Evolutionary conservation across 2,888 invertebrate genomes (phyloP), one percentile per base, ranked within the genome.

Genomic region (Eutolmus rufibarbis): DNA sequence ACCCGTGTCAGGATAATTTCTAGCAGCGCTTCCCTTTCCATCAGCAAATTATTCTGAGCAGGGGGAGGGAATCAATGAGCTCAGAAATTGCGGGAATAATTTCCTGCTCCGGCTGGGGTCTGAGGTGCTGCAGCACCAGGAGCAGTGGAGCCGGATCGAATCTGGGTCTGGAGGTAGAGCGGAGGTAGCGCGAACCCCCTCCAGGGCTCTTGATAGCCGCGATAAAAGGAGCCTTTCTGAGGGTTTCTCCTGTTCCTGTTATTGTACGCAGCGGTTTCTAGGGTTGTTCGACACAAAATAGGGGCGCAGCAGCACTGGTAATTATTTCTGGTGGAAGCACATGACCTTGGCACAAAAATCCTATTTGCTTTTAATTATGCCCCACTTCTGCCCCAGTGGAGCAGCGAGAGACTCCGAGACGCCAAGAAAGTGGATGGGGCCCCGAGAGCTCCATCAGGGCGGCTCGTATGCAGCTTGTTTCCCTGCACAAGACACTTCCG

Each of bases 341-440:
- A 85, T 85, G 85, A 85, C 85, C 85, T 85, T 85, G 85, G 46
- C 85, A 85, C 85, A 85, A 85, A 74, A 74, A 23, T 85, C 66
- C 85, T 85, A 85, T 85, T 85, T 85, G 85, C 85, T 74, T 85
- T 85, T 85, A 85, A 85, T 85, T 85, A 85, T 85, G 74, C 74
- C 46, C 85, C 74, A 74, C 43, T 85, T 85, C 46, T 85, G 40
- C 31, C 74, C 74, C 34, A 28, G 28, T 74, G 43, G 74, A 85
- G 74, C 43, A 43, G 74, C 85, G 23, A 82, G 76, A 34, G 76
- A 76, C 34, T 40, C 37, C 28, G 66, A 40, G 85, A 74, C 74
- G 34, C 40, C 74, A 85, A 85, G 74, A 85, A 85, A 34, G 74
- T 74, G 74, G 74, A 74, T 46, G 31, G 74, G 74, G 12, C 66